phyloP scores from a whole-genome alignment of 2,113 vertebrate genomes.

The Microcebus griseorufus region DNA sequence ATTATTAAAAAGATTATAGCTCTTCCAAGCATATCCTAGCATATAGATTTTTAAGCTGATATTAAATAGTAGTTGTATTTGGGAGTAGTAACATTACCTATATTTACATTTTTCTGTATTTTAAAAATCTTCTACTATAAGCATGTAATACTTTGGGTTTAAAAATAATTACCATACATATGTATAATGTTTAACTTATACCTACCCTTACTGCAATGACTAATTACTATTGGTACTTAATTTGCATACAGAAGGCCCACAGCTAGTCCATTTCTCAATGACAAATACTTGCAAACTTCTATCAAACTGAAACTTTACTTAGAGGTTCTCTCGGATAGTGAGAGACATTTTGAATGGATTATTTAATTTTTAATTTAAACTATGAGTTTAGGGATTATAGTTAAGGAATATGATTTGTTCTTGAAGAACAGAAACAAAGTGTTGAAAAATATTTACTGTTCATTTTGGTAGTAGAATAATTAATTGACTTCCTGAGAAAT shows the following conservation, averaged over 20 bases:
- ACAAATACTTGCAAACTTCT: conserved; percentile 48
- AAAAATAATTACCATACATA: background rate
- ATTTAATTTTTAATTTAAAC: conserved; percentile 81
- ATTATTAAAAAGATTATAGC: background rate
- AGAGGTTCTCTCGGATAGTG: conserved; percentile 66
- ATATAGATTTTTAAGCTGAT: background rate
- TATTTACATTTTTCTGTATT: background rate
- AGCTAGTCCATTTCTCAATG: conserved; percentile 60
- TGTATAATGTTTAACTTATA: background rate
- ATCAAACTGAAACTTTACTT: conserved; percentile 66
- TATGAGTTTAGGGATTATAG: conserved; percentile 69
- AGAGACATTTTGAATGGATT: conserved; percentile 66
- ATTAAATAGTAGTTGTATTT: background rate
- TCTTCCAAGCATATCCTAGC: background rate
- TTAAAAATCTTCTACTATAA: background rate
- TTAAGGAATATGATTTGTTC: conserved; percentile 65
- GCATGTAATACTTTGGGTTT: background rate
- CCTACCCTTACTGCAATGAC: background rate
- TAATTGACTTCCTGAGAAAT: conserved; percentile 74
- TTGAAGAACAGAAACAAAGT: conserved; percentile 54
- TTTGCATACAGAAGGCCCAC: background rate
- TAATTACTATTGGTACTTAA: conserved; percentile 3
- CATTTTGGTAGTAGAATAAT: conserved; percentile 77
- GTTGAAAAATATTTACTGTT: conserved; percentile 77
- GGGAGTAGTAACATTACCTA: background rate